Percentiles rank a stretch among this genome's conserved stretches.
phyloP scores from a whole-genome alignment of 2,113 vertebrate species.

The Laticauda colubrina region DNA sequence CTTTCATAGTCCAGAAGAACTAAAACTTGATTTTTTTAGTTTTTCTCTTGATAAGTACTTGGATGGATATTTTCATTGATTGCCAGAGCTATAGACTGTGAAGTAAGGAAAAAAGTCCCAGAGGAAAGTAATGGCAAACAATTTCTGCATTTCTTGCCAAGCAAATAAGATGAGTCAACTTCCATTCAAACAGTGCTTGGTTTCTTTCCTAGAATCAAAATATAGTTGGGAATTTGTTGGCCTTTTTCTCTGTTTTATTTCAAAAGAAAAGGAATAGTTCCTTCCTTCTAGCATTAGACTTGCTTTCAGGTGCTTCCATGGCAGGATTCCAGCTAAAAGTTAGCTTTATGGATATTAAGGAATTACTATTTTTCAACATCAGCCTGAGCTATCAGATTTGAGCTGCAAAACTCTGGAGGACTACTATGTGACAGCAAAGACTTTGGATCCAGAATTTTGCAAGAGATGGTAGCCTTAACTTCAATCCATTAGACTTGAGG shows the following conservation, averaged over 20 bases:
- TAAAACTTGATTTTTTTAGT: not conserved
- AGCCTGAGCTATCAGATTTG: not conserved
- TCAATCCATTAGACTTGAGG: not conserved
- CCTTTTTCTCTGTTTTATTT: not conserved
- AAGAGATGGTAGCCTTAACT: not conserved
- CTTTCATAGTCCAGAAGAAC: not conserved
- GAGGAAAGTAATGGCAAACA: not conserved
- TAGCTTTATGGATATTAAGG: not conserved
- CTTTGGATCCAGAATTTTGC: not conserved
- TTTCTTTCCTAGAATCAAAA: not conserved
- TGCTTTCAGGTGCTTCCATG: not conserved
- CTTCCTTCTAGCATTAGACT: not conserved
- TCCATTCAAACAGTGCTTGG: not conserved
- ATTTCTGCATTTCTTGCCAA: not conserved
- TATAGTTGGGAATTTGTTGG: not conserved
- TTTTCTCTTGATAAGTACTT: not conserved
- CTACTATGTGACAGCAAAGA: not conserved
- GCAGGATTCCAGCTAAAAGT: not conserved
- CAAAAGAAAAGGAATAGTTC: not conserved
- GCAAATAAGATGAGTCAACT: not conserved
- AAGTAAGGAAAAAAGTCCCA: not conserved
- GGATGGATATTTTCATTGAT: not conserved
- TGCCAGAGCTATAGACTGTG: not conserved
- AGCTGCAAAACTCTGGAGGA: not conserved
- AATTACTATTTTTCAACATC: not conserved